These are phyloP conservation scores for Ambastaia sidthimunki DNA, from an alignment of 2,797 vertebrate genomes.

Conservation along the genomic window DNA sequence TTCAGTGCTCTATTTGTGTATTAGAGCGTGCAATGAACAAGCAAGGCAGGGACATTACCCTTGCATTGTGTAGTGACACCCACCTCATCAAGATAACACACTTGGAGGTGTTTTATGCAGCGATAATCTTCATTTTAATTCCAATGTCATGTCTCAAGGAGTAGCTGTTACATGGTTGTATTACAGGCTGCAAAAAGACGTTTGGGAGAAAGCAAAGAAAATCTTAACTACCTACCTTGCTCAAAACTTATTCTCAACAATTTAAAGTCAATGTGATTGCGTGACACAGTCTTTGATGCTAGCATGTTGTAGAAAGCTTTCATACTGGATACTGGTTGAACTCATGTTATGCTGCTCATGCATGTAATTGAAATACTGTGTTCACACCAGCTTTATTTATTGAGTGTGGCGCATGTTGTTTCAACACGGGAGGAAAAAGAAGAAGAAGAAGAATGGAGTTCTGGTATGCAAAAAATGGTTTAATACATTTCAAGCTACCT, in stretches of 20 bases:
- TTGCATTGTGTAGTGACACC: conserved; percentile 68
- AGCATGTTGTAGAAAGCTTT: conserved; percentile 13
- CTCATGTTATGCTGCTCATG: conserved; percentile 25
- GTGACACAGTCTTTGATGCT: background rate
- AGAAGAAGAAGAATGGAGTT: background rate
- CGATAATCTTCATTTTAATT: conserved; percentile 58
- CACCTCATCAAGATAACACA: conserved; percentile 66
- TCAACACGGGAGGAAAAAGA: background rate
- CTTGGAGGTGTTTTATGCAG: conserved; percentile 64
- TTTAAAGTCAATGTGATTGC: background rate
- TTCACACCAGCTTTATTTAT: conserved; percentile 17
- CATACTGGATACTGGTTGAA: background rate
- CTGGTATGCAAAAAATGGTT: background rate
- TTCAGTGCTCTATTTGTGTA: conserved; percentile 73
- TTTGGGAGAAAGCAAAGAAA: background rate
- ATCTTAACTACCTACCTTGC: background rate
- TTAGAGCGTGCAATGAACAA: conserved; percentile 70
- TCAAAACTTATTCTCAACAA: background rate
- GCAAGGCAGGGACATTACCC: conserved; percentile 73
- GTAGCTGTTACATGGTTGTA: conserved; percentile 3
- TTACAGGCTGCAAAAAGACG: background rate
- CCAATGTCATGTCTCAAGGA: conserved; percentile 37
- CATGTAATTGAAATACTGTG: conserved; percentile 29
- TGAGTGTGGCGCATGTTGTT: conserved; percentile 23
- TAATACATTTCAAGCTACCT: background rate